Base-by-base conservation (phyloP, 2,888 invertebrate genomes). In the Rotaria magnacalcarata region DNA sequence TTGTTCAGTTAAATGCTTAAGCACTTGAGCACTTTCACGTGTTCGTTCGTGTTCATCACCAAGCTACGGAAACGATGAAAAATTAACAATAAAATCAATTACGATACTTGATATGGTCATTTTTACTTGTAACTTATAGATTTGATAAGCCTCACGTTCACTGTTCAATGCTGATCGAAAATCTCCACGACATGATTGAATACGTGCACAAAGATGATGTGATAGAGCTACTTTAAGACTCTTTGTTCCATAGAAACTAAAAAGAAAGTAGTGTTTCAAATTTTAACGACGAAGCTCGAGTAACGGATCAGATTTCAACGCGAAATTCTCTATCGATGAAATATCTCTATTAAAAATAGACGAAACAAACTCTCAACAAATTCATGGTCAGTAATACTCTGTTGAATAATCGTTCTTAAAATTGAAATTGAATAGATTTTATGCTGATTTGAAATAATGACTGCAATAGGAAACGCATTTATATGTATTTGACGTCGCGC, bases 1-100 rank as follows among this genome's bases (percentile, higher is more conserved):
- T 92, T 99, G 98, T 91, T 97, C 96, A 84, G 99, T 98, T 89
- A 99, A 93, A 91, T 97, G 96, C 88, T 96, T 95, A 89, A 99
- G 93, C 91, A 97, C 97, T 90, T 98, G 97, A 7, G 96, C 96
- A 88, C 97, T 97, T 92, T 99, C 98, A 90, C 95, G 95, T 0
- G 98, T 98, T 92, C 97, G 96, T 90, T 98, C 97, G 92, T 99
- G 97, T 87, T 94, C 94, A 91, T 97, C 97, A 56, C 98, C 98
- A 89, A 97, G 92, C 95, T 95, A 90, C 21, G 95, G 10, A 8
- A 8, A 67, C 2, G 5, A 27, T 10, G 10, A 67, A 27, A n/a
- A 34, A 67, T 50, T 0, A 27, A 16, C 19, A 6, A 34, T 6
- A 67, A 27, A 16, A 67, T 2, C 4, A 34, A 27, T 58, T 27